Evolutionary conservation across 2,113 vertebrate species (phyloP), one percentile per base, ranked within the genome.

Genomic region (Plecturocebus donacophilus): DNA sequence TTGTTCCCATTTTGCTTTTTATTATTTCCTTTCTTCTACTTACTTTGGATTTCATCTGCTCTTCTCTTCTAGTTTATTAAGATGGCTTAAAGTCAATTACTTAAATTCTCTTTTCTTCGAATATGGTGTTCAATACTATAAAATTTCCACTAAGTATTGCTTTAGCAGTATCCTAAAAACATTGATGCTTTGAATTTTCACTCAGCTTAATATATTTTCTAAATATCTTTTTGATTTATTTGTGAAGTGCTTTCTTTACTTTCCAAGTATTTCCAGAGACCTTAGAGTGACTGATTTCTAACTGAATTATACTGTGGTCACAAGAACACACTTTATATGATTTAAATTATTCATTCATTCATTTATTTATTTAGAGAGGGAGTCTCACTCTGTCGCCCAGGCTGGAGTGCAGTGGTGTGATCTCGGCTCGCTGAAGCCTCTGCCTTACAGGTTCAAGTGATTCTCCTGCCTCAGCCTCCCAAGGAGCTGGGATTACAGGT

Each of bases 221-320:
- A 68, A 84, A 58, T 61, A 88, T 12, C 10, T 19, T 94, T 84
- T 70, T 61, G 40, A 70, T 70, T 91, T 86, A 87, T 86, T 81
- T 49, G 3, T 64, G 32, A 96, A 73, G 10, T 66, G 21, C 38
- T 73, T 89, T 82, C 73, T 66, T 89, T 90, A 85, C 20, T 80
- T 73, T 73, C 38, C 38, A 95, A 87, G 45, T 87, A 93, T 45
- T 86, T 81, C 76, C 76, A 91, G 80, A 86, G 40, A 86, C 14
- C 32, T 80, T 86, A 35, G 23, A 66, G n/a, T 76, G 91, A 70
- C 6, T 82, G 11, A 82, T 77, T 91, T 66, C 21, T 87, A 90
- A 77, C 42, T 70, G 61, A 95, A 76, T 52, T 70, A 68, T 4
- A 93, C 3, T 80, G 73, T 21, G 9, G n/a, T 66, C 73, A 86